Evolutionary conservation across 2,113 vertebrate genomes (phyloP), one percentile per base, ranked within the genome.

Genomic region (Notothenia coriiceps): DNA sequence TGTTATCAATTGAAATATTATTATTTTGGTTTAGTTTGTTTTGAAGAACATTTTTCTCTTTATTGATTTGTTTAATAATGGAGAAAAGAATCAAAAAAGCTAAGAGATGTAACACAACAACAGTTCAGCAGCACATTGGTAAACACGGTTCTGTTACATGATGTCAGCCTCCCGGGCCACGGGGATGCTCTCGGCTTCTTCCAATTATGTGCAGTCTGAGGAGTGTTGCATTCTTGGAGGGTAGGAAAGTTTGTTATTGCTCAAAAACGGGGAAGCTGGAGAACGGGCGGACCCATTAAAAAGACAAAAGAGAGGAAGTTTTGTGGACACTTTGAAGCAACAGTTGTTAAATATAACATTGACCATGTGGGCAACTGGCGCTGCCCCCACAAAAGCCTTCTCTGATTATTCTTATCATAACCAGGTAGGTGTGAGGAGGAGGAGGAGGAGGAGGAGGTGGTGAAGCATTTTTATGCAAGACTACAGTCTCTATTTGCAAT

Each of bases 331-430:
- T 88, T 91, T 89, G 65, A 88, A 91, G 90, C 76, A 85, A 83
- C 57, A 83, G 79, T 91, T 88, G 79, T 92, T 91, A 90, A 90
- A 93, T 92, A 92, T 93, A 91, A 90, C 85, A 93, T 90, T 80
- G 87, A 62, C 64, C 52, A 86, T 83, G 86, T 85, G 77, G 85
- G 85, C 84, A 73, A 74, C 70, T 86, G 61, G 86, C 18, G 59
- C 76, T 88, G 55, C 83, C 83, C 85, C 88, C 62, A 47, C 71
- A 61, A 79, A 79, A 75, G 20, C 83, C 70, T 57, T 61, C 47
- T 86, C 85, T 90, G 88, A 93, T 94, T 92, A 83, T 92, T 91
- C 84, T 79, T 85, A 69, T 93, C 91, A 91, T 74, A 83, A 85
- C 75, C 88, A 91, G 83, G 91, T 85, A 80, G 83, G 79, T 78